Conservation (phyloP, 2,113 vertebrate species). For the Calypte anna region DNA sequence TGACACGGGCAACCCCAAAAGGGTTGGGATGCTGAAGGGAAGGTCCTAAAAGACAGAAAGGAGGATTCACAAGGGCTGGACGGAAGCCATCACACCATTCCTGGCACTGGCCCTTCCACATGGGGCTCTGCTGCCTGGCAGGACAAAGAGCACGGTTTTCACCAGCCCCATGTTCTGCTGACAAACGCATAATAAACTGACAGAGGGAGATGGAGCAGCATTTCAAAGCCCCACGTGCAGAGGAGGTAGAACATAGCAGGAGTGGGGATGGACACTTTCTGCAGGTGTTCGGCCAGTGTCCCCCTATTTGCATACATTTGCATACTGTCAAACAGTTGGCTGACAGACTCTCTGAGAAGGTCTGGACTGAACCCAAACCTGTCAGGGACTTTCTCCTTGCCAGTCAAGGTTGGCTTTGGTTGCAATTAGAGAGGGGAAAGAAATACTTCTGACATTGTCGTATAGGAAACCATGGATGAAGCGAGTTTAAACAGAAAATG, state of each 20-base stretch:
- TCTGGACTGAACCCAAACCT: constrained; percentile 86
- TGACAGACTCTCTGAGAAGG: constrained; percentile 84
- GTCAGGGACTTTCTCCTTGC: constrained; percentile 87
- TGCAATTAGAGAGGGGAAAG: constrained; percentile 77
- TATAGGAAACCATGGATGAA: constrained; percentile 44
- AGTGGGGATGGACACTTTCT: constrained; percentile 80
- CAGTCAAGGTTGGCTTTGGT: constrained; percentile 85
- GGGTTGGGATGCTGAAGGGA: constrained; percentile 46
- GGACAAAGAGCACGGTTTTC: constrained; percentile 77
- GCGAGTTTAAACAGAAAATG: constrained; percentile 20
- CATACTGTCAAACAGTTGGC: constrained; percentile 85
- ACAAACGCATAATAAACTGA: constrained; percentile 77
- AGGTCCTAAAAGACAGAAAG: constrained; percentile 64
- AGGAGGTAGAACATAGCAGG: constrained; percentile 58
- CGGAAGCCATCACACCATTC: constrained; percentile 68
- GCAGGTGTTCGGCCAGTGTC: constrained; percentile 84
- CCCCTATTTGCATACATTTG: constrained; percentile 85
- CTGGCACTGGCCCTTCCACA: constrained; percentile 69
- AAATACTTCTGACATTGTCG: constrained; percentile 75
- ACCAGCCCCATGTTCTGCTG: constrained; percentile 73
- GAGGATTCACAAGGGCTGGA: constrained; percentile 79
- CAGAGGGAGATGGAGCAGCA: constrained; percentile 54
- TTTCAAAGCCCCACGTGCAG: constrained; percentile 48
- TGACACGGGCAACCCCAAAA: constrained; percentile 44
- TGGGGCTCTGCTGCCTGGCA: constrained; percentile 64